A percentile compares a stretch with the other conserved stretches of the same genome.
Evolutionary conservation across 1,140 invertebrate genomes (phyloP).

Genomic region (Drosophila lowei): DNA sequence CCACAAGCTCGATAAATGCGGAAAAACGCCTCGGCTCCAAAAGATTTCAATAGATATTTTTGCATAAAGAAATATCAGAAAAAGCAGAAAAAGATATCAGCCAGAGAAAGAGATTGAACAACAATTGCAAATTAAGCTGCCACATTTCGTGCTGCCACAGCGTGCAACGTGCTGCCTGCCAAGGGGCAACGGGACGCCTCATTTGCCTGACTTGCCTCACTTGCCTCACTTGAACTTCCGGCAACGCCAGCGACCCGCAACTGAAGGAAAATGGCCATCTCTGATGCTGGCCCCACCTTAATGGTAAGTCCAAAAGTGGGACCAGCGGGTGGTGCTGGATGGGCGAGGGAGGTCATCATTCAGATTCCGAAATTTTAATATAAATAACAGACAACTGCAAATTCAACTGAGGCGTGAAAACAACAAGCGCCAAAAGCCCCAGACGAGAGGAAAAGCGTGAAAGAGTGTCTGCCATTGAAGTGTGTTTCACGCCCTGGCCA

Average conservation of each 20-base stretch:
- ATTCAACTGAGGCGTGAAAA: slow-evolving; percentile 59
- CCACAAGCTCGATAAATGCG: not conserved
- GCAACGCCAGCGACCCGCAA: slow-evolving; percentile 25
- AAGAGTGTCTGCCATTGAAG: slow-evolving; percentile 33
- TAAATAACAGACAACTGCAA: slow-evolving; percentile 40
- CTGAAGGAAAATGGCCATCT: slow-evolving; percentile 53
- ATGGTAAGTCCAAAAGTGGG: slow-evolving; percentile 48
- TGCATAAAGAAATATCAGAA: slow-evolving; percentile 20
- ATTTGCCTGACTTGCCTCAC: slow-evolving; percentile 28
- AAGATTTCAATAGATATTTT: slow-evolving; percentile 20
- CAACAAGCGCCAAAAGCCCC: slow-evolving; percentile 38
- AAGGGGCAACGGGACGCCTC: slow-evolving; percentile 23
- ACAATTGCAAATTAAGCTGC: slow-evolving; percentile 64
- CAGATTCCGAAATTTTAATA: slow-evolving; percentile 48
- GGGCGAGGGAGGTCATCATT: slow-evolving; percentile 19
- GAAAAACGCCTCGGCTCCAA: slow-evolving; percentile 19
- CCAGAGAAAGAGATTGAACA: slow-evolving; percentile 18
- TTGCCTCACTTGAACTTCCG: slow-evolving; percentile 35
- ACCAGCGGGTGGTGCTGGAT: not conserved
- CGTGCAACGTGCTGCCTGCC: slow-evolving; percentile 35
- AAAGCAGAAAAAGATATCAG: slow-evolving; percentile 10
- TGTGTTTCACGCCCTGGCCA: slow-evolving; percentile 19
- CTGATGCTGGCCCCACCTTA: slow-evolving; percentile 32
- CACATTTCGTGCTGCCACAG: slow-evolving; percentile 38
- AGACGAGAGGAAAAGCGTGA: not conserved